Base-by-base conservation (phyloP, 2,113 vertebrate species). In the Cygnus atratus region DNA sequence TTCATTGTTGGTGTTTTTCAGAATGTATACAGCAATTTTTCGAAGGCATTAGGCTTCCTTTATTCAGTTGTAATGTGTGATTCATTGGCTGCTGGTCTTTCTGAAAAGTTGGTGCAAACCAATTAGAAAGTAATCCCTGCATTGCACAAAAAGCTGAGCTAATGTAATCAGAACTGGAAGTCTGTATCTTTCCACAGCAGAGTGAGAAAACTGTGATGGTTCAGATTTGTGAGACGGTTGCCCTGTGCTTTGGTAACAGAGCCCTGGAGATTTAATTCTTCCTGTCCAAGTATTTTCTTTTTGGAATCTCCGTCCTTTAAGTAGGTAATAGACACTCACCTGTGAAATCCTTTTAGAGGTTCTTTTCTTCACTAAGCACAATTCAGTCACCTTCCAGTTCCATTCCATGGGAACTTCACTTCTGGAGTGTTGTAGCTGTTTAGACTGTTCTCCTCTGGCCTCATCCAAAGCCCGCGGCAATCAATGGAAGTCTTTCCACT, bases 1-100 rank as follows among this genome's bases (percentile, higher is more conserved):
- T 92, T 83, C 43, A 57, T 10, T 61, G 72, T 88, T 65, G 86
- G 24, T 94, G 33, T 71, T 86, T 92, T 95, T 86, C 79, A 84
- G 21, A 37, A 78, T 78, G 33, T 57, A 39, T 31, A 41, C 84
- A 61, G 43, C 22, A 90, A 88, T 72, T 90, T 90, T 29, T 62
- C 80, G 88, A 86, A 86, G 52, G 14, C 24, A 72, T 90, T 75
- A 86, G 80, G 31, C 41, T 71, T 88, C 18, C 9, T 84, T 92
- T 89, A 70, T 83, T 68, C 39, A 33, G 33, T 67, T 86, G 65
- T 78, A 85, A 75, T 57, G 39, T 33, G 3, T 50, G 83, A 74
- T 81, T 78, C 52, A 86, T 61, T 88, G 72, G 63, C 83, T 71
- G 24, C 20, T 72, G n/a, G 24, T 12, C 1, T 1, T 92, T 94